Conservation (phyloP, 2,888 invertebrate genomes). For the Electrophaes corylata region DNA sequence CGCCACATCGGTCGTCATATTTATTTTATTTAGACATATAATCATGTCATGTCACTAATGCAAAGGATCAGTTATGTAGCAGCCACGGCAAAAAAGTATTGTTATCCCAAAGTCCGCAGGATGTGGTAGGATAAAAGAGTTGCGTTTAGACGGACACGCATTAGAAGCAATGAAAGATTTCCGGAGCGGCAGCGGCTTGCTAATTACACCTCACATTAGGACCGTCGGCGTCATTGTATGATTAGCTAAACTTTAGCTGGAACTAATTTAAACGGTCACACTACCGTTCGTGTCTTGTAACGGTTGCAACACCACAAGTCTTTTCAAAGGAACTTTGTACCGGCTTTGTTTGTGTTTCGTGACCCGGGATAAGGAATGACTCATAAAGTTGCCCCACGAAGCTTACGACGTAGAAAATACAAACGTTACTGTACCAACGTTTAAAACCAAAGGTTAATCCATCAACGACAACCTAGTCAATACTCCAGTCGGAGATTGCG, state of each 20-base stretch:
- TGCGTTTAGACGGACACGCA: constrained; percentile 44
- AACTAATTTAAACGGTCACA: constrained; percentile 54
- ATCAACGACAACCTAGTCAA: constrained; percentile 26
- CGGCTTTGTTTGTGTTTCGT: constrained; percentile 27
- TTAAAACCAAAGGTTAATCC: constrained; percentile 21
- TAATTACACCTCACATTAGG: constrained; percentile 69
- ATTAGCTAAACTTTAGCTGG: constrained; percentile 50
- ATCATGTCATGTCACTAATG: too few species aligned
- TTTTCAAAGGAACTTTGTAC: constrained; percentile 21
- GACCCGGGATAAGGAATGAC: constrained; percentile 23
- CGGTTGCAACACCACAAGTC: constrained; percentile 38
- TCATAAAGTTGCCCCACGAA: constrained; percentile 8
- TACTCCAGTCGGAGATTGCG: constrained; percentile 19
- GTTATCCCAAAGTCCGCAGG: too few species aligned
- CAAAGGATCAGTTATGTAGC: too few species aligned
- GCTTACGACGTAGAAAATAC: constrained; percentile 16
- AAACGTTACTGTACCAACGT: constrained; percentile 15
- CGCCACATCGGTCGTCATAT: too few species aligned
- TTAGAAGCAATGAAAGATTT: constrained; percentile 68
- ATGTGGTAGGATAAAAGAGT: constrained; percentile 31
- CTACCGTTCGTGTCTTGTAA: constrained; percentile 33
- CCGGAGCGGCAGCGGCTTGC: constrained; percentile 59
- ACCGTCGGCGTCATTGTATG: constrained; percentile 53
- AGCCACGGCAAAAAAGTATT: too few species aligned
- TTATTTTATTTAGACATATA: too few species aligned